phyloP scores from a whole-genome alignment of 2,113 vertebrate genomes.

The Potamarius usumacintae region DNA sequence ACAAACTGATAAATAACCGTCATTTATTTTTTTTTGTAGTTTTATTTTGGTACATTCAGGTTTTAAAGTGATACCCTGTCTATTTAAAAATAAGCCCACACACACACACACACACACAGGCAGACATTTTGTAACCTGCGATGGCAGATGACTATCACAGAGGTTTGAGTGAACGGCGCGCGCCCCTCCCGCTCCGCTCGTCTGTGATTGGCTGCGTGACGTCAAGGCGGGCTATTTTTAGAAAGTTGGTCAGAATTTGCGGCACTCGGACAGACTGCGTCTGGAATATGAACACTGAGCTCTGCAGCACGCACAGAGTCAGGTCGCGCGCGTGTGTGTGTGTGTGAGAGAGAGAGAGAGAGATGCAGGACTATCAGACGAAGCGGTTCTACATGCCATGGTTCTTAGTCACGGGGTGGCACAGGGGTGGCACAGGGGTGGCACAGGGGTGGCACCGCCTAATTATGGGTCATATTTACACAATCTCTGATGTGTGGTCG shows the following conservation, averaged over 20 bases:
- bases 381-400: not conserved
- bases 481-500: not conserved
- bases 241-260: conserved; percentile 69
- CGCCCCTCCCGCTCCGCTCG: conserved; percentile 49
- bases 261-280: conserved; percentile 55
- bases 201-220: conserved; percentile 72
- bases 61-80: not conserved
- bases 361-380: not conserved
- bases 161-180: conserved; percentile 43
- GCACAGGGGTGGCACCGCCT: not conserved
- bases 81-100: not conserved
- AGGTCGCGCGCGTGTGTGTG: not conserved
- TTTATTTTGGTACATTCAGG: not conserved
- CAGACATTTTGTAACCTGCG: not conserved
- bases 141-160: conserved; percentile 33
- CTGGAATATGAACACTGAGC: conserved; percentile 53
- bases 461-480: not conserved
- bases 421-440: not conserved
- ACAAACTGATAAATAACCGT: conserved; percentile 50
- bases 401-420: not conserved
- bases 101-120: no score
- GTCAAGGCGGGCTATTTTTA: conserved; percentile 73
- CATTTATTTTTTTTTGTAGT: not conserved
- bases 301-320: not conserved
- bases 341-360: not conserved